Conservation (phyloP, 2,113 vertebrate species). For the Arenaria interpres region DNA sequence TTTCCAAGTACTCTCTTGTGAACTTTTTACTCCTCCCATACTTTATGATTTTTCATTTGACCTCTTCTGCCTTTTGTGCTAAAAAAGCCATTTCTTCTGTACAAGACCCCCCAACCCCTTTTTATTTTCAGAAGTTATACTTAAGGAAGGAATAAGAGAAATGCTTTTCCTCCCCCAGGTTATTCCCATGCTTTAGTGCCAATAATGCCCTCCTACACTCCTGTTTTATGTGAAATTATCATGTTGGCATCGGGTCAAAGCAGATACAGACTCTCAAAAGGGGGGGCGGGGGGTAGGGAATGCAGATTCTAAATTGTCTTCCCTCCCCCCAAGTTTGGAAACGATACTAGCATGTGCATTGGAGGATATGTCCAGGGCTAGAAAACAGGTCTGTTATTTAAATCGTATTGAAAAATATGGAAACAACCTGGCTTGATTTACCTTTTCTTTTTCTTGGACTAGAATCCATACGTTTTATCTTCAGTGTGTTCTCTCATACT, state of each 20-base stretch:
- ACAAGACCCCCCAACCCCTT: not conserved
- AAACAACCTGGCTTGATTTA: constrained; percentile 13
- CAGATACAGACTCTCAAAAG: not conserved
- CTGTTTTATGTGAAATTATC: constrained; percentile 34
- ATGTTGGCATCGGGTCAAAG: constrained; percentile 32
- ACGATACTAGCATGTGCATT: not conserved
- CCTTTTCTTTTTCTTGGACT: not conserved
- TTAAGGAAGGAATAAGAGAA: constrained; percentile 16
- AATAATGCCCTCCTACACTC: constrained; percentile 44
- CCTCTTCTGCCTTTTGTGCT: not conserved
- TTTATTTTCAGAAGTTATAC: not conserved
- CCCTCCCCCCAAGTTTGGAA: not conserved
- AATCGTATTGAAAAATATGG: constrained; percentile 23
- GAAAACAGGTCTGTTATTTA: constrained; percentile 36
- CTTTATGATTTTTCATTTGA: not conserved
- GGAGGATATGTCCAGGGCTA: not conserved
- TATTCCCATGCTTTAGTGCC: constrained; percentile 64
- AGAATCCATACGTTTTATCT: constrained; percentile 10
- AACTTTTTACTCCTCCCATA: not conserved
- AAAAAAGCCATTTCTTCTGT: not conserved
- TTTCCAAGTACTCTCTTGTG: not conserved
- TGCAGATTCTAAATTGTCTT: not conserved
- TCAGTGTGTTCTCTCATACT: not conserved
- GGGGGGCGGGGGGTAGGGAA: not conserved
- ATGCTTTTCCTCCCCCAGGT: constrained; percentile 20